Base-by-base conservation (phyloP, 2,888 invertebrate genomes). In the Macrophya annulata region DNA sequence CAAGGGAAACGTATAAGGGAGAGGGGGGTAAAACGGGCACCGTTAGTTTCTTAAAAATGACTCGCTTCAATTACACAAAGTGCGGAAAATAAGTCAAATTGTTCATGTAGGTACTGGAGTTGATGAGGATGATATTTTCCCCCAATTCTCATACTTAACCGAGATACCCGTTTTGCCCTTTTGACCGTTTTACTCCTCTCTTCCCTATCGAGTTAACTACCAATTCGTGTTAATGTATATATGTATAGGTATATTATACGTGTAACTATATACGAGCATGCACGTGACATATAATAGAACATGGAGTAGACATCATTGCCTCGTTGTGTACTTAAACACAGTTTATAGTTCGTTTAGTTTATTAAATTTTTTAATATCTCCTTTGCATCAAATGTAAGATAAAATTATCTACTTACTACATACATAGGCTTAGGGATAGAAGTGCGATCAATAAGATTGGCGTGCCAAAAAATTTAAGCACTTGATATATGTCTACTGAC, bases 371-470 rank as follows among this genome's bases (percentile, higher is more conserved):
- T 62, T 0, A 10, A 21, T 3, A 62, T 62, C n/a, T 62, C 9
- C 9, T 21, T 21, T 62, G 25, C 62, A 10, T 62, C 62, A 3
- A 62, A 25, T 3, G 25, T 40, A 40, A 17, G 71, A 31, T 71
- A 5, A 40, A 40, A 40, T 40, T 40, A n/a, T 17, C 8, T 71
- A 17, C 5, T 9, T 31, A 40, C 4, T 71, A 71, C 17, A 40
- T 31, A 37, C 37, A 4, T 25, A 25, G 71, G 15, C 9, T 8
- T 8, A 17, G 40, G 40, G 17, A n/a, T 71, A 48, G 48, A 25
- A 71, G 17, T 48, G 15, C 76, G 76, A 76, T 76, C 76, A 76
- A 76, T 76, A 76, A 48, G 48, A 76, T 76, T 25, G n/a, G 25
- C 48, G 43, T n/a, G n/a, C 48, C 48, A 25, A 71, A 40, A 43